Evolutionary conservation across 2,888 invertebrate genomes (phyloP).

Genomic region (Alitta virens): DNA sequence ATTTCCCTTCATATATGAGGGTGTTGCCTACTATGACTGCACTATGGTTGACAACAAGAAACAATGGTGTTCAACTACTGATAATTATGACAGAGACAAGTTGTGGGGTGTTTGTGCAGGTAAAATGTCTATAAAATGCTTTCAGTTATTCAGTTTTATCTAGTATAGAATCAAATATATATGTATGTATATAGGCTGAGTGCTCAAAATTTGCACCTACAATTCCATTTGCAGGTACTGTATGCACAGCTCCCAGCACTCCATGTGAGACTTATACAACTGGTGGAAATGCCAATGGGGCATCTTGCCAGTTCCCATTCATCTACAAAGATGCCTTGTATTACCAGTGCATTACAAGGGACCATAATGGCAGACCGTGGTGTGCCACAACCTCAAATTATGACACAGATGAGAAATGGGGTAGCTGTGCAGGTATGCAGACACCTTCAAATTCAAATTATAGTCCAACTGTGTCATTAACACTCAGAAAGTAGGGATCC

Average conservation of each 20-base stretch:
- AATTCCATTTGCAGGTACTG: too few species aligned
- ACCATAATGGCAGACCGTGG: not conserved
- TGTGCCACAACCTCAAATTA: not conserved
- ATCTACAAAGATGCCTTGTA: not conserved
- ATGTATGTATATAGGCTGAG: too few species aligned
- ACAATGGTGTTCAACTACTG: slow-evolving; percentile 13
- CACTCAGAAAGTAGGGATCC: too few species aligned
- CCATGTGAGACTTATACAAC: not conserved
- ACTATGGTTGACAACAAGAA: not conserved
- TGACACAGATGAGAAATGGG: not conserved
- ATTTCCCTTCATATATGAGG: not conserved
- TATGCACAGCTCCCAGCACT: too few species aligned
- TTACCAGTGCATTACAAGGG: not conserved
- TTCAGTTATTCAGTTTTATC: too few species aligned
- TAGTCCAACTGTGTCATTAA: too few species aligned
- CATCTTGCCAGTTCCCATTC: not conserved
- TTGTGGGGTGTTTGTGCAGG: slow-evolving; percentile 8
- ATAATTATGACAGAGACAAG: slow-evolving; percentile 10
- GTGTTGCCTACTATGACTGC: not conserved
- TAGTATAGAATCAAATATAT: too few species aligned
- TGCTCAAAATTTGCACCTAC: too few species aligned
- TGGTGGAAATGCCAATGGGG: not conserved
- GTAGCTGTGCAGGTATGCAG: not conserved
- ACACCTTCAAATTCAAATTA: too few species aligned
- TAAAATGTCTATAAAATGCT: too few species aligned